These are phyloP conservation scores for Bombus soroeensis DNA, from an alignment of 1,140 invertebrate genomes.

Conservation along the genomic window DNA sequence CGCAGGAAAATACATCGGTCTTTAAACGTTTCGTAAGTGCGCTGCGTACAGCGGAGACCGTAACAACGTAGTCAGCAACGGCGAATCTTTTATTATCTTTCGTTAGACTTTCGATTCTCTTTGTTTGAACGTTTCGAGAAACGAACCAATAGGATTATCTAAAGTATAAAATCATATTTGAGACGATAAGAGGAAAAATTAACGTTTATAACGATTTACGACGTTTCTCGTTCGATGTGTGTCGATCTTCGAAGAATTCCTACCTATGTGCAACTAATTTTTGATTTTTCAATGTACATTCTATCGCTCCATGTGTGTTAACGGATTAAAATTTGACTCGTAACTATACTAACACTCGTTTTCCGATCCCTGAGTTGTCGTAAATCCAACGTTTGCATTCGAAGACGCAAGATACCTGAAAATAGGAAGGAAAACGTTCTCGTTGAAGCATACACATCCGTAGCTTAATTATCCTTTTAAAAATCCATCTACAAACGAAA, in stretches of 20 bases:
- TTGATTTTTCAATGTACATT: too few species aligned
- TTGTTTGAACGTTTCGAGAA: background rate
- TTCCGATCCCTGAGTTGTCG: too few species aligned
- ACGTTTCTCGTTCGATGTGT: background rate
- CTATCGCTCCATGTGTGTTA: too few species aligned
- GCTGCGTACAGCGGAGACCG: constrained; percentile 22
- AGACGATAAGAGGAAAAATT: background rate
- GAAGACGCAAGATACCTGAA: too few species aligned
- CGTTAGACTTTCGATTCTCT: background rate
- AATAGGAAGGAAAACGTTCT: too few species aligned
- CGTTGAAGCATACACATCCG: background rate
- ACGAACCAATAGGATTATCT: background rate
- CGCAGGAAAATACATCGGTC: constrained; percentile 53
- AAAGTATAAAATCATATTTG: constrained; percentile 8
- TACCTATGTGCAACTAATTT: too few species aligned
- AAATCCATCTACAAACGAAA: too few species aligned
- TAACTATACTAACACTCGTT: too few species aligned
- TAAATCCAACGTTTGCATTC: too few species aligned
- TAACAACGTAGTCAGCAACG: constrained; percentile 20
- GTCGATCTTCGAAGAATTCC: background rate
- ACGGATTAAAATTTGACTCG: too few species aligned
- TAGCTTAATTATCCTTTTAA: too few species aligned
- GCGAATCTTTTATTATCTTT: background rate
- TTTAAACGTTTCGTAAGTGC: constrained; percentile 61
- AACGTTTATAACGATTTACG: background rate